A percentile compares a stretch with the other conserved stretches of the same genome.
Evolutionary conservation across 2,797 vertebrate species (phyloP).

Genomic region (Enteromius trimaculatus): DNA sequence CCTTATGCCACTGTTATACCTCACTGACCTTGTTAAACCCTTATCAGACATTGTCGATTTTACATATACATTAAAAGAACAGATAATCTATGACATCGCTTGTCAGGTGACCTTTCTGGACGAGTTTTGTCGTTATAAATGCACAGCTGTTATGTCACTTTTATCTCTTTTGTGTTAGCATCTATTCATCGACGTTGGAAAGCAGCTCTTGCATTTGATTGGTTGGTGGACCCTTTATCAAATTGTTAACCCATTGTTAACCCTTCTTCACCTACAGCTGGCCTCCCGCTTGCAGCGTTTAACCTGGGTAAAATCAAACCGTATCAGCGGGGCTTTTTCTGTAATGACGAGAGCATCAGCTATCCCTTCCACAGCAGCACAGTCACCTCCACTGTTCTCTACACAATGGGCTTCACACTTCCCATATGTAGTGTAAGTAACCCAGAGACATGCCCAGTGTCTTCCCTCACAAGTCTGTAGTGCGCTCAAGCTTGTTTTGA

Average conservation of each 20-base stretch:
- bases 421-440: conserved; percentile 97
- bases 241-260: conserved; percentile 70
- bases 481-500: background rate
- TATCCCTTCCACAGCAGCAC: conserved; percentile 96
- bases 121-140: conserved; percentile 1
- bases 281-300: conserved; percentile 93
- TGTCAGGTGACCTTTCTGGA: background rate
- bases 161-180: background rate
- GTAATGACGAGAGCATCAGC: conserved; percentile 96
- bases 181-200: background rate
- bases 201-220: conserved; percentile 39
- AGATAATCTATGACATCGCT: background rate
- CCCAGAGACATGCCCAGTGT: conserved; percentile 57
- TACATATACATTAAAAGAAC: background rate
- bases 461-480: conserved; percentile 12
- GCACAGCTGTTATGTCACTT: background rate
- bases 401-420: conserved; percentile 90
- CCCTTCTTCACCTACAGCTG: conserved; percentile 87
- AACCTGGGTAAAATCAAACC: conserved; percentile 96
- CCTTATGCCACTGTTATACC: too few species aligned
- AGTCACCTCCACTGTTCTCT: conserved; percentile 89
- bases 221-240: conserved; percentile 30
- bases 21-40: background rate
- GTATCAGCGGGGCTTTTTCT: conserved; percentile 99
- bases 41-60: background rate